phyloP scores from a whole-genome alignment of 2,888 invertebrate species.

The Perdita meconis region DNA sequence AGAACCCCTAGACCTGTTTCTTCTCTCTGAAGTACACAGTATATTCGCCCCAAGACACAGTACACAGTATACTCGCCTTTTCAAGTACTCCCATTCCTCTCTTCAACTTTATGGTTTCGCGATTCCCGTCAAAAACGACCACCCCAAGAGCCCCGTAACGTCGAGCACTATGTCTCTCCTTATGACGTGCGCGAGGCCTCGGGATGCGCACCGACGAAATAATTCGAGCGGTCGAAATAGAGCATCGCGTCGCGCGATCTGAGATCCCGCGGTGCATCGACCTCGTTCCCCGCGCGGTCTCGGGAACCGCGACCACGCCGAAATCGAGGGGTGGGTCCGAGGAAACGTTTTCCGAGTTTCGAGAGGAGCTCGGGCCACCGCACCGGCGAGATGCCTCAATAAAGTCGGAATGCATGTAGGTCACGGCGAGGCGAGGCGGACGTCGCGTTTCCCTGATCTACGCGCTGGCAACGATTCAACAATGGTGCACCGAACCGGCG shows the following conservation, averaged over 20 bases:
- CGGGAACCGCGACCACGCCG: too few species aligned
- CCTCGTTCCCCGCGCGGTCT: constrained; percentile 1
- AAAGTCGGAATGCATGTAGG: constrained; percentile 72
- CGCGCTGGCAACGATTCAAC: constrained; percentile 70
- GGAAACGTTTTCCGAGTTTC: constrained; percentile 12
- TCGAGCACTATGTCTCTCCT: constrained; percentile 42
- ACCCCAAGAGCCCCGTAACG: constrained; percentile 12
- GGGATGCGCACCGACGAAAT: constrained; percentile 32
- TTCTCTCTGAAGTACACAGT: too few species aligned
- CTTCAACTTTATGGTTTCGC: background rate
- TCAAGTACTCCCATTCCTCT: background rate
- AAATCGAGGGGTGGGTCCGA: background rate
- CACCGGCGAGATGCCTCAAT: constrained; percentile 65
- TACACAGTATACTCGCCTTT: too few species aligned
- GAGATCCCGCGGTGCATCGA: constrained; percentile 37
- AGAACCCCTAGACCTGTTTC: too few species aligned
- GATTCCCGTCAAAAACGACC: constrained; percentile 13
- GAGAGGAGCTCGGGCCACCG: background rate
- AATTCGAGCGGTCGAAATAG: constrained; percentile 35
- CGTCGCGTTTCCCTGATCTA: constrained; percentile 68
- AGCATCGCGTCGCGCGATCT: constrained; percentile 11
- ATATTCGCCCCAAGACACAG: background rate
- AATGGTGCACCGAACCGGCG: constrained; percentile 54
- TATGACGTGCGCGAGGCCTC: constrained; percentile 40
- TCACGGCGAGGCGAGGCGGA: constrained; percentile 65